These are phyloP conservation scores for Andrena minutula DNA, from an alignment of 2,888 invertebrate genomes.

Conservation along the genomic window DNA sequence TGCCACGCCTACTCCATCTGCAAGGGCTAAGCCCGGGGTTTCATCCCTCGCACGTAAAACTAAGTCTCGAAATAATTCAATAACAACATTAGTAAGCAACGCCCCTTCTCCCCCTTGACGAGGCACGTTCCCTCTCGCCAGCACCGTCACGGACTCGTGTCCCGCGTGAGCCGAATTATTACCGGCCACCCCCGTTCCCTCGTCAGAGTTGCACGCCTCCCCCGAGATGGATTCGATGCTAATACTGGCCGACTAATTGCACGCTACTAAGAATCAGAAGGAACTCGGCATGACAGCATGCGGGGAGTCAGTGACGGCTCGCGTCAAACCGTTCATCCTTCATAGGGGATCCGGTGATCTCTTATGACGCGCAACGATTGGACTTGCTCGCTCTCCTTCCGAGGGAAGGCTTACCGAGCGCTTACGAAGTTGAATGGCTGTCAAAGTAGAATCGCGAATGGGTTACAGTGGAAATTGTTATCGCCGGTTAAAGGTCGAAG, in stretches of 20 bases:
- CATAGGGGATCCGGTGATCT: conserved; percentile 18
- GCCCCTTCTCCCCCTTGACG: conserved; percentile 51
- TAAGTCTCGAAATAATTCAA: conserved; percentile 81
- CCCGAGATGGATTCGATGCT: conserved; percentile 77
- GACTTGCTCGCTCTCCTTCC: background rate
- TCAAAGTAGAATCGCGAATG: background rate
- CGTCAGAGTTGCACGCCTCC: conserved; percentile 50
- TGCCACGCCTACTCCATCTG: conserved; percentile 79
- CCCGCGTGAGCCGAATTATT: conserved; percentile 69
- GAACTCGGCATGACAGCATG: conserved; percentile 39
- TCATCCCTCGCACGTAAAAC: conserved; percentile 78
- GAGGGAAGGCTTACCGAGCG: conserved; percentile 6
- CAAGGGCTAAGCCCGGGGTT: conserved; percentile 71
- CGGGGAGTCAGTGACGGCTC: conserved; percentile 36
- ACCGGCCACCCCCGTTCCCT: conserved; percentile 26
- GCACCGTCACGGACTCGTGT: conserved; percentile 52
- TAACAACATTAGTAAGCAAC: conserved; percentile 77
- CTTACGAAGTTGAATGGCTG: conserved; percentile 14
- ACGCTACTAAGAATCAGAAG: conserved; percentile 57
- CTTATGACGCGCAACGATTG: conserved; percentile 2
- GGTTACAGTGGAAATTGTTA: background rate
- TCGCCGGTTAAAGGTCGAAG: too few species aligned
- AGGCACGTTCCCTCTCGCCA: conserved; percentile 38
- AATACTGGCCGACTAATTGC: conserved; percentile 79
- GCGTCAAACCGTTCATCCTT: conserved; percentile 37